These are phyloP conservation scores for Tragopan temminckii DNA, from an alignment of 2,797 vertebrate species.

Conservation along the genomic window DNA sequence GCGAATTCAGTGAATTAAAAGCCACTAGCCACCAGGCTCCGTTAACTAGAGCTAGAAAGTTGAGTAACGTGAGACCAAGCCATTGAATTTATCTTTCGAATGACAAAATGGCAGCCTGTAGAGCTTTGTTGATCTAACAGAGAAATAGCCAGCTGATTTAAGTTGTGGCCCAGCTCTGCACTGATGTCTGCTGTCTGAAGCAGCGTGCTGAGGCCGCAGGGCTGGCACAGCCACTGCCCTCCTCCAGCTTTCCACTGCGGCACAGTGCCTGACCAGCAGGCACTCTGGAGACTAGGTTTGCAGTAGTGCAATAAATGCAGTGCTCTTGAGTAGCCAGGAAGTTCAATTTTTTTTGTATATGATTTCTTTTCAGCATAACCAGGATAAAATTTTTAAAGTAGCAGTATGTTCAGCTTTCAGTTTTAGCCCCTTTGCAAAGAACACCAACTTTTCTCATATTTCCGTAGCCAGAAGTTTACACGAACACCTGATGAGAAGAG, in stretches of 20 bases:
- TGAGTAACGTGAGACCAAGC: not conserved
- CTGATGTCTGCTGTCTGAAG: not conserved
- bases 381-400: not conserved
- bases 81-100: not conserved
- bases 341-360: not conserved
- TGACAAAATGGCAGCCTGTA: not conserved
- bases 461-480: not conserved
- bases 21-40: constrained; percentile 7
- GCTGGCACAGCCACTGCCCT: not conserved
- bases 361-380: not conserved
- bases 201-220: accelerated
- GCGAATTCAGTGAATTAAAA: not conserved
- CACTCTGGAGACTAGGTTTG: not conserved
- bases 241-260: not conserved
- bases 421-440: not conserved
- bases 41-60: not conserved
- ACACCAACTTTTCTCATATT: not conserved
- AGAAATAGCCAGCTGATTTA: not conserved
- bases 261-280: not conserved
- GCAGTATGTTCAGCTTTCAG: not conserved
- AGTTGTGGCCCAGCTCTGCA: not conserved
- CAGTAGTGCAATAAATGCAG: accelerated
- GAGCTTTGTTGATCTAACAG: not conserved
- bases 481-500: accelerated
- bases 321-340: not conserved